A percentile compares a stretch with the other conserved stretches of the same genome.
Evolutionary conservation across 2,888 invertebrate species (phyloP).

Genomic region (Lutraria lutraria): DNA sequence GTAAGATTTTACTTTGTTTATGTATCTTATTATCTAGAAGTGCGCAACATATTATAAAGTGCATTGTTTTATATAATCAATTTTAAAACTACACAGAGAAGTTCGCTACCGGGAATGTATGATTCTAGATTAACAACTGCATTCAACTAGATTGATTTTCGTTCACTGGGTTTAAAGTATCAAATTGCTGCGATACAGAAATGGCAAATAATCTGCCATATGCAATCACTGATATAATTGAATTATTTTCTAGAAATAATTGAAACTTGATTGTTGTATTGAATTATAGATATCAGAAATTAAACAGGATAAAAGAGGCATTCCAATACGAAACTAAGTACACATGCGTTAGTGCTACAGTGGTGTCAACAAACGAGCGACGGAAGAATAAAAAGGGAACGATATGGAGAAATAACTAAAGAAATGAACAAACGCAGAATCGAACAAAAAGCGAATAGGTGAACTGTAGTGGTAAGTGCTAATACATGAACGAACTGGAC

Average conservation of each 20-base stretch:
- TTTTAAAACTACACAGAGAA: not conserved
- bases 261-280: constrained; percentile 9
- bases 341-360: too few relatives aligned
- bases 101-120: not conserved
- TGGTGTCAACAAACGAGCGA: too few relatives aligned
- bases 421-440: too few relatives aligned
- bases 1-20: not conserved
- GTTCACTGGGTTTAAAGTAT: not conserved
- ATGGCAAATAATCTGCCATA: not conserved
- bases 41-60: not conserved
- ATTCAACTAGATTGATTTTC: not conserved
- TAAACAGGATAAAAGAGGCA: not conserved
- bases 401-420: too few relatives aligned
- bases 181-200: not conserved
- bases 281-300: not conserved
- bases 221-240: not conserved
- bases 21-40: not conserved
- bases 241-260: constrained; percentile 15
- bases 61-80: constrained; percentile 12
- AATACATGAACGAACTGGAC: too few relatives aligned
- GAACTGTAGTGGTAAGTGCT: too few relatives aligned
- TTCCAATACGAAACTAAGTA: not conserved
- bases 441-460: too few relatives aligned
- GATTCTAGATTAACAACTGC: not conserved
- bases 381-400: too few relatives aligned